Evolutionary conservation across 2,113 vertebrate genomes (phyloP).

Genomic region (Macquaria ambigua): DNA sequence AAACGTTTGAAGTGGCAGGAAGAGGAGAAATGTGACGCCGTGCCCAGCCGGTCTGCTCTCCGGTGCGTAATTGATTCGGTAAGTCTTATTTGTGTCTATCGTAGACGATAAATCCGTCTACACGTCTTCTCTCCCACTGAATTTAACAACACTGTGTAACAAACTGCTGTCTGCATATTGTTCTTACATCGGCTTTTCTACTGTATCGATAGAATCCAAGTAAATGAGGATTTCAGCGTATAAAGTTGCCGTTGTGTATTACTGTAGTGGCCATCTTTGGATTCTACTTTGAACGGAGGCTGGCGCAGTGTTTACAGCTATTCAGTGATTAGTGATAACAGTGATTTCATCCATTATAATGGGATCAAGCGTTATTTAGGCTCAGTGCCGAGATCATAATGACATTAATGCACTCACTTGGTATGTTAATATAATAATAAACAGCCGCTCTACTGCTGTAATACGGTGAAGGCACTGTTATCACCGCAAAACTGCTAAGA

Average conservation of each 20-base stretch:
- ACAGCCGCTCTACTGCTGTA: background rate
- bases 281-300: conserved; percentile 41
- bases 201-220: too few species aligned
- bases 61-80: conserved; percentile 75
- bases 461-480: background rate
- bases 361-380: too few species aligned
- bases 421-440: background rate
- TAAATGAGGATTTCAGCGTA: background rate
- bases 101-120: conserved; percentile 18
- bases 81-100: conserved; percentile 62
- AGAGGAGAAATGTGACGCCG: conserved; percentile 36
- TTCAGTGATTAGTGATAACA: too few species aligned
- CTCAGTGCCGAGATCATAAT: background rate
- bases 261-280: conserved; percentile 77
- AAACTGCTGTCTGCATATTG: background rate
- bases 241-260: conserved; percentile 67
- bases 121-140: background rate
- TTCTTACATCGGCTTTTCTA: fast-evolving
- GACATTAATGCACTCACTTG: background rate
- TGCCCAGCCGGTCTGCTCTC: conserved; percentile 31
- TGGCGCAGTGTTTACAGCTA: conserved; percentile 24
- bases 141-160: background rate
- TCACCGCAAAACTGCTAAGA: background rate
- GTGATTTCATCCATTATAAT: background rate
- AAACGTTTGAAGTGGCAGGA: background rate